Evolutionary conservation across 2,888 invertebrate species (phyloP).

Genomic region (Prostheceraeus crozeri): DNA sequence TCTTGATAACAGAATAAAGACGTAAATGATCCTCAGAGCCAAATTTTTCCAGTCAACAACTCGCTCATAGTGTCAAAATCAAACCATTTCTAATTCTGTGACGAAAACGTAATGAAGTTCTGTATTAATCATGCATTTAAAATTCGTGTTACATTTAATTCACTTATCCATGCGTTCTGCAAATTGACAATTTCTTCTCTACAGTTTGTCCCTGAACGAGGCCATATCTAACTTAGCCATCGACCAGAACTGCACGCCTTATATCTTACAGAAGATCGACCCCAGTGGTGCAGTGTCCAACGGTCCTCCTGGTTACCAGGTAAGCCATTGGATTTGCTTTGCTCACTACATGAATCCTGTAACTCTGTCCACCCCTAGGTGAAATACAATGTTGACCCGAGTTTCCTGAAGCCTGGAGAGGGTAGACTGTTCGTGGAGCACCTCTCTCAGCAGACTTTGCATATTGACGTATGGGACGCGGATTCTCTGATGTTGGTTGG

Average conservation of each 20-base stretch:
- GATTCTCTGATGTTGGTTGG: conserved; percentile 59
- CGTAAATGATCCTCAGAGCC: no score
- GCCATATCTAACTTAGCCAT: background rate
- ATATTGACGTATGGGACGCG: conserved; percentile 60
- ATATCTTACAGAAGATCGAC: conserved; percentile 49
- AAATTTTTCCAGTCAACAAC: no score
- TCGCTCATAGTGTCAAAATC: no score
- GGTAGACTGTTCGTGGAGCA: conserved; percentile 54
- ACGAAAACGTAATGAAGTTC: no score
- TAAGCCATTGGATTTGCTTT: conserved; percentile 41
- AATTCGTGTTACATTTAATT: no score
- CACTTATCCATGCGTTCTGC: no score
- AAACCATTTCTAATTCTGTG: no score
- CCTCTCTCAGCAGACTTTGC: conserved; percentile 53
- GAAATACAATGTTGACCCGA: conserved; percentile 55
- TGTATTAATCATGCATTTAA: no score
- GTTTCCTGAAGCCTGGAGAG: conserved; percentile 55
- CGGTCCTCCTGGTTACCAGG: conserved; percentile 56
- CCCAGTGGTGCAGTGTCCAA: conserved; percentile 49
- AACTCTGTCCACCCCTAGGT: no score
- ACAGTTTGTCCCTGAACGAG: conserved; percentile 8
- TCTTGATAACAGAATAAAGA: no score
- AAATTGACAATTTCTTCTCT: no score
- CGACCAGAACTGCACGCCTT: background rate
- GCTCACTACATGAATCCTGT: no score